Conservation (phyloP, 2,797 vertebrate genomes). For the Myripristis murdjan region DNA sequence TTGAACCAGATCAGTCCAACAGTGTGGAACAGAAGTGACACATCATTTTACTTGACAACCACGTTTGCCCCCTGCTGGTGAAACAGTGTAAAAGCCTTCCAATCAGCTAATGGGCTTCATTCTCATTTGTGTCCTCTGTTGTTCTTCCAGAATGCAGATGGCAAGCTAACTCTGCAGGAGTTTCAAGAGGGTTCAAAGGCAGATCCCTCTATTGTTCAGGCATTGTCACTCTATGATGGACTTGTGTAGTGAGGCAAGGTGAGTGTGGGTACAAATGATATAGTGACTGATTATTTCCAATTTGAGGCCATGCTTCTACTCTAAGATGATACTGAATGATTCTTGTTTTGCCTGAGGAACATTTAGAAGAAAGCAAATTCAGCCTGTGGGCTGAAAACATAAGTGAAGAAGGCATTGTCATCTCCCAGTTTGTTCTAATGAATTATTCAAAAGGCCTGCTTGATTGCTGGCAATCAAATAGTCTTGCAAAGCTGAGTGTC, state of each 20-base stretch:
- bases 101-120: slow-evolving; percentile 7
- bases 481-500: slow-evolving; percentile 64
- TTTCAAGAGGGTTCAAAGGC: slow-evolving; percentile 99
- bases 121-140: slow-evolving; percentile 44
- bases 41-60: slow-evolving; percentile 31
- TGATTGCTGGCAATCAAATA: slow-evolving; percentile 81
- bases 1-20: slow-evolving; percentile 61
- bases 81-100: slow-evolving; percentile 25
- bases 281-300: slow-evolving; percentile 22
- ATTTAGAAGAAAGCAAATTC: slow-evolving; percentile 35
- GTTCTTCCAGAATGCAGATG: slow-evolving; percentile 92
- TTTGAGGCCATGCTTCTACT: slow-evolving; percentile 24
- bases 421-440: slow-evolving; percentile 75
- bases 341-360: slow-evolving; percentile 38
- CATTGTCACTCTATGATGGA: slow-evolving; percentile 94
- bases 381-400: slow-evolving; percentile 42
- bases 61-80: slow-evolving; percentile 77
- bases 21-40: slow-evolving; percentile 26
- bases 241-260: slow-evolving; percentile 89
- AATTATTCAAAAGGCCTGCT: slow-evolving; percentile 80
- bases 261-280: slow-evolving; percentile 60
- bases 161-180: slow-evolving; percentile 98
- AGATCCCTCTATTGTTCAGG: slow-evolving; percentile 98
- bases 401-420: slow-evolving; percentile 64
- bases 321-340: slow-evolving; percentile 29